Evolutionary conservation across 2,888 invertebrate genomes (phyloP).

Genomic region (Spialia ferax): DNA sequence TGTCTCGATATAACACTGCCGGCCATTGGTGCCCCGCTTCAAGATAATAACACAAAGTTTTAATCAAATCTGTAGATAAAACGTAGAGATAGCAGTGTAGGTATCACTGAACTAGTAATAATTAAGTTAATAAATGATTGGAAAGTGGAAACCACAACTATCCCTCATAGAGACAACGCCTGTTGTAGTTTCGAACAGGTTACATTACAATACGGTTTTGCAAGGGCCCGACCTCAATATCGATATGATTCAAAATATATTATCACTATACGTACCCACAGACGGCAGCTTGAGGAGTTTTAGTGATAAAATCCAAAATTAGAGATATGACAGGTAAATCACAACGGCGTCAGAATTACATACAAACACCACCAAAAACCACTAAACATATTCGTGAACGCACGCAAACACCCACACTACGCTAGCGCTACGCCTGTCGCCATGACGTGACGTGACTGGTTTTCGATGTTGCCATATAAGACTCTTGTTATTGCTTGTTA

Average conservation of each 20-base stretch:
- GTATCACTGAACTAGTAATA: slow-evolving; percentile 45
- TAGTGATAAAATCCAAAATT: slow-evolving; percentile 83
- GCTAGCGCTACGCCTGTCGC: no score
- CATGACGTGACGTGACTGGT: slow-evolving; percentile 68
- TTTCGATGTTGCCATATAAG: slow-evolving; percentile 57
- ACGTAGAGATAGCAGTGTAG: slow-evolving; percentile 60
- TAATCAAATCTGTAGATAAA: slow-evolving; percentile 70
- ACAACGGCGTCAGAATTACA: slow-evolving; percentile 82
- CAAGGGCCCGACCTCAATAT: slow-evolving; percentile 25
- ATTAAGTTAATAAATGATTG: slow-evolving; percentile 12
- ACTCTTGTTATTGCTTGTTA: neutral
- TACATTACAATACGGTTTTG: slow-evolving; percentile 47
- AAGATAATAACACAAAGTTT: slow-evolving; percentile 70
- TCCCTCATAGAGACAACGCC: slow-evolving; percentile 74
- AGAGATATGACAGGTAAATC: slow-evolving; percentile 74
- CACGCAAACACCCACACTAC: slow-evolving; percentile 75
- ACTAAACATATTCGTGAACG: slow-evolving; percentile 63
- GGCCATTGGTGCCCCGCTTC: slow-evolving; percentile 59
- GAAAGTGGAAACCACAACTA: slow-evolving; percentile 46
- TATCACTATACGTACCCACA: slow-evolving; percentile 71
- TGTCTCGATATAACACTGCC: slow-evolving; percentile 49
- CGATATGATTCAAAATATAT: slow-evolving; percentile 21
- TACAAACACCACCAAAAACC: slow-evolving; percentile 78
- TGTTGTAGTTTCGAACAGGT: slow-evolving; percentile 74
- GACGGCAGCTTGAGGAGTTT: slow-evolving; percentile 80